phyloP scores from a whole-genome alignment of 2,797 vertebrate species.

The Sarcoramphus papa region DNA sequence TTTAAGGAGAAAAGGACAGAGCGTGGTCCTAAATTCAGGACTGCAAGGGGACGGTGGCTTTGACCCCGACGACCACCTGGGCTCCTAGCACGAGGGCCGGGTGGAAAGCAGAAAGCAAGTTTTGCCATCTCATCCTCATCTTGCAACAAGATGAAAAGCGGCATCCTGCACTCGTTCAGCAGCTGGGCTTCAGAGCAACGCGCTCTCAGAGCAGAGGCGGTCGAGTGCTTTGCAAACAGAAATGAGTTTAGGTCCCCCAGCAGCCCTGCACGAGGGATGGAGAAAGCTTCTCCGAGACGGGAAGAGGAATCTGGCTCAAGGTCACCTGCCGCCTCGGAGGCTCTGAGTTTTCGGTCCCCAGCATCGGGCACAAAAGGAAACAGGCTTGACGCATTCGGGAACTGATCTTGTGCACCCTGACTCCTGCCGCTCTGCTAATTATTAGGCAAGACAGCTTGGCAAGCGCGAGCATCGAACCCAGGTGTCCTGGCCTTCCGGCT shows the following conservation, averaged over 20 bases:
- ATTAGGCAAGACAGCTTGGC: slow-evolving; percentile 6
- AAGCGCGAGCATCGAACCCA: not conserved
- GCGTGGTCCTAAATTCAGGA: not conserved
- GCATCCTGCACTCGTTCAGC: not conserved
- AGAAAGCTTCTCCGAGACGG: not conserved
- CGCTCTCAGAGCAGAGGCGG: not conserved
- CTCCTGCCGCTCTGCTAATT: not conserved
- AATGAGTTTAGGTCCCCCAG: not conserved
- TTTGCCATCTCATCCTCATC: not conserved
- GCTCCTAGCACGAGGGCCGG: not conserved
- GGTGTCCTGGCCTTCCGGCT: not conserved
- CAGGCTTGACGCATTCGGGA: not conserved
- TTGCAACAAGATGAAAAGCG: not conserved
- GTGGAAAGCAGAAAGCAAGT: not conserved
- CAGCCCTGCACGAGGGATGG: not conserved
- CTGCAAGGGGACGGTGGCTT: not conserved
- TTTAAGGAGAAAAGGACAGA: not conserved
- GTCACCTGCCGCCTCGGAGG: not conserved
- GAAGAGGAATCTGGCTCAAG: not conserved
- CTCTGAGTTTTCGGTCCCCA: fast-evolving
- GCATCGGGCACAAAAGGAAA: not conserved
- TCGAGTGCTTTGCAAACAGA: not conserved
- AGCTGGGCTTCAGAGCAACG: not conserved
- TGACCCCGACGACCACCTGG: not conserved
- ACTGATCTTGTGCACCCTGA: not conserved